Base-by-base conservation (phyloP, 2,797 vertebrate genomes). In the Tolypeutes matacus region DNA sequence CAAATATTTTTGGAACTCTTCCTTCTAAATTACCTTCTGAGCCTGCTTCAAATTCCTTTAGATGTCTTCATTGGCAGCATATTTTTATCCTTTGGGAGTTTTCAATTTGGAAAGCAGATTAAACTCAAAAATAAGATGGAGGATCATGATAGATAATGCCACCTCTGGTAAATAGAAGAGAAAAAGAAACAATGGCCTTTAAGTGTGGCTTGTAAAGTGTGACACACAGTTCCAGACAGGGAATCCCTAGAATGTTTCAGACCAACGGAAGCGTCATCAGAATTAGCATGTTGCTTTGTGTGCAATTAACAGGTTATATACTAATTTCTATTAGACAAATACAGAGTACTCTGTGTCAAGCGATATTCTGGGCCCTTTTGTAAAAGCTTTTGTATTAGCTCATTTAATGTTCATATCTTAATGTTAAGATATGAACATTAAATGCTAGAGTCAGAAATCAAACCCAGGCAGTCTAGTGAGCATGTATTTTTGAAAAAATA, bases 21-120 rank as follows among this genome's bases (percentile, higher is more conserved):
- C 89, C 78, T 92, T 77, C 91, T 58, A 83, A 88, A 86, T 89
- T 65, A 91, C 78, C 91, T 92, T 69, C 60, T 53, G 17, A 64
- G 56, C 27, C 39, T 73, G 51, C 70, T 86, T 93, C 81, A 39
- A 14, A 87, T 95, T 86, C 84, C 81, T 95, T 86, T 49, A 39
- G 49, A 73, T 84, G 62, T 64, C 93, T 95, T 93, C 49, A 53
- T 14, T 84, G 86, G 78, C 88, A 94, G 77, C 73, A 86, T 82
- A 58, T 64, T 62, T 84, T 86, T 86, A n/a, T 90, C 34, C 51
- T 65, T 85, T 62, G 88, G 75, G 56, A 96, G 78, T 90, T 93
- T 95, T 95, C 39, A 77, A 65, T 80, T 93, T 82, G 94, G 93
- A 82, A 91, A 91, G 75, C 42, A 80, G 23, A 94, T 86, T 94